Conservation (phyloP, 2,888 invertebrate genomes). For the Heteromyza rotundicornis region DNA sequence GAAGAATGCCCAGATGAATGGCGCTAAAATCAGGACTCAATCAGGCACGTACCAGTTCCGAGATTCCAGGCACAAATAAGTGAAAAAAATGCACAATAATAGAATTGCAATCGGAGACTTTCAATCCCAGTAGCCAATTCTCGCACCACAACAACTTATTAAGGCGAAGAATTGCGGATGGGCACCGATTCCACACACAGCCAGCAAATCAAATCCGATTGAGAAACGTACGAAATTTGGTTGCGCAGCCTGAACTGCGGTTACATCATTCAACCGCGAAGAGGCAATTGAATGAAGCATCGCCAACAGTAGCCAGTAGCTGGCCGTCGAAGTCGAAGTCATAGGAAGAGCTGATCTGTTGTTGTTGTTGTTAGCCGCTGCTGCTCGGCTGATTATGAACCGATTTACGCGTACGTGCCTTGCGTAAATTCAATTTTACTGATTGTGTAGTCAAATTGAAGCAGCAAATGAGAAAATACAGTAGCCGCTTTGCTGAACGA, state of each 20-base stretch:
- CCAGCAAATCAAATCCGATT: not conserved
- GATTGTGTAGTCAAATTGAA: not conserved
- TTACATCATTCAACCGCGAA: conserved; percentile 5
- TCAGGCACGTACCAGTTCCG: not conserved
- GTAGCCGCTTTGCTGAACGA: conserved; percentile 32
- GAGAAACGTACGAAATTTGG: conserved; percentile 6
- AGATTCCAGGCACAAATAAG: not conserved
- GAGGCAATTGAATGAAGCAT: not conserved
- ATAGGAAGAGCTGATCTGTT: no score
- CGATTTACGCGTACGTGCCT: conserved; percentile 62
- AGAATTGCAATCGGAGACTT: not conserved
- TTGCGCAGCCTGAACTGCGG: conserved; percentile 13
- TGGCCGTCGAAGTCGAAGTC: conserved; percentile 25
- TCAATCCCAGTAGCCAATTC: conserved; percentile 15
- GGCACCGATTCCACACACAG: not conserved
- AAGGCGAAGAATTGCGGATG: not conserved
- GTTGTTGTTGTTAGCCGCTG: not conserved
- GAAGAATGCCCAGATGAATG: not conserved
- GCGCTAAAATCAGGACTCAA: conserved; percentile 2
- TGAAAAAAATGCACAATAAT: not conserved
- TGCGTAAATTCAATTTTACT: conserved; percentile 57
- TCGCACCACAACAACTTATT: conserved; percentile 1
- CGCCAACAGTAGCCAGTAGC: conserved; percentile 9
- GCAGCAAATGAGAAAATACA: conserved; percentile 29
- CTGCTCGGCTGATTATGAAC: conserved; percentile 40